These are phyloP conservation scores for Acinonyx jubatus DNA, from an alignment of 2,113 vertebrate species.

Conservation along the genomic window DNA sequence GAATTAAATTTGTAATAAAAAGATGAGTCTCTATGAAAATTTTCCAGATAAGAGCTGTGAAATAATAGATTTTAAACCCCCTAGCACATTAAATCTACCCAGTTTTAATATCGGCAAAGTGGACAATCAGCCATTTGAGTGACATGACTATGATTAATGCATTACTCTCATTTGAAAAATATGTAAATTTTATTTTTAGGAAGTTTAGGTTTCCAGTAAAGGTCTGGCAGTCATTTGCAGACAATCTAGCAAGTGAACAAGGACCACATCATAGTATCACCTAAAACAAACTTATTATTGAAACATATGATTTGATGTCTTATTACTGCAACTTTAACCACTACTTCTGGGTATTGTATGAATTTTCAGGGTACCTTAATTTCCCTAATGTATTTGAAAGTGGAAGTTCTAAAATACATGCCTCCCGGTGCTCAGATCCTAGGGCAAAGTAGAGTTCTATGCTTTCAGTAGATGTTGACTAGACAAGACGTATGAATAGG, in stretches of 20 bases:
- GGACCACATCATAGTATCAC: neutral
- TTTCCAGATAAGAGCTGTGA: slow-evolving; percentile 5
- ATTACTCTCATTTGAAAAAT: neutral
- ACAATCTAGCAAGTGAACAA: neutral
- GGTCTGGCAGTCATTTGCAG: neutral
- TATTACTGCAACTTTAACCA: neutral
- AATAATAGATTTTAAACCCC: neutral
- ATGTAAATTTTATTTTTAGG: slow-evolving; percentile 28
- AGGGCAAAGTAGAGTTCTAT: neutral
- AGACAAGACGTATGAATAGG: neutral
- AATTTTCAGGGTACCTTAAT: neutral
- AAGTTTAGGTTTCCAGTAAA: neutral
- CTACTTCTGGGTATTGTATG: neutral
- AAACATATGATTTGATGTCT: neutral
- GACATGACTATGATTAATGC: neutral
- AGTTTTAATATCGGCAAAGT: neutral
- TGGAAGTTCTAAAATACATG: neutral
- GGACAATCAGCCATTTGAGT: neutral
- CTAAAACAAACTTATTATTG: neutral
- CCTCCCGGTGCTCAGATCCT: neutral
- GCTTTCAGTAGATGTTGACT: neutral
- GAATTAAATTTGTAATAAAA: slow-evolving; percentile 39
- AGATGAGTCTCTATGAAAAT: neutral
- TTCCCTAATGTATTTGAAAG: neutral
- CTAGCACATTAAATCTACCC: neutral